Conservation (phyloP, 2,113 vertebrate species). For the Cavia porcellus region DNA sequence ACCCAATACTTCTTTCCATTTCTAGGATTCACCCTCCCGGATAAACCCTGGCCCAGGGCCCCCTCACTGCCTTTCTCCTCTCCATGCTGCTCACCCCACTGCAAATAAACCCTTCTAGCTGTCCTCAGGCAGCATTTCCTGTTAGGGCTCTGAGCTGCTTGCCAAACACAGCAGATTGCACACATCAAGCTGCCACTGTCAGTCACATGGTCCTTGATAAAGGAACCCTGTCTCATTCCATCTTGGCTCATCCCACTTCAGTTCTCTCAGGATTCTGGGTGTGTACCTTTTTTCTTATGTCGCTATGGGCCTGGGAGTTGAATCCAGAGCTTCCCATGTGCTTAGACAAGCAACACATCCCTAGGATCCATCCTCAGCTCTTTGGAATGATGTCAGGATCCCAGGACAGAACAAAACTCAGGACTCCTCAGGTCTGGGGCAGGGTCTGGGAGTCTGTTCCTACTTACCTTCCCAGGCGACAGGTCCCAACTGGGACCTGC, state of each 20-base stretch:
- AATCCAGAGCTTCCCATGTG: background rate
- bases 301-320: background rate
- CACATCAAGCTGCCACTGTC: background rate
- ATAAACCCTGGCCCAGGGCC: background rate
- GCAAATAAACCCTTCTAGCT: background rate
- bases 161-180: background rate
- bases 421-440: fast-evolving
- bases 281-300: background rate
- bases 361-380: background rate
- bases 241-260: background rate
- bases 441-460: background rate
- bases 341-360: background rate
- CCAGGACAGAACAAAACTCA: background rate
- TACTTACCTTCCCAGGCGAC: background rate
- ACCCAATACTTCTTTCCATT: background rate
- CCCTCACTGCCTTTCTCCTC: background rate
- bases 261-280: no score
- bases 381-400: background rate
- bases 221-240: background rate
- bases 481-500: background rate
- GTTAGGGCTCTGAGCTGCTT: background rate
- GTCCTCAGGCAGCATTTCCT: background rate
- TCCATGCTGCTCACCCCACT: fast-evolving
- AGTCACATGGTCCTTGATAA: background rate
- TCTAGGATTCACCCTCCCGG: background rate